Base-by-base conservation (phyloP, 2,888 invertebrate genomes). In the Drosophila anomalata region DNA sequence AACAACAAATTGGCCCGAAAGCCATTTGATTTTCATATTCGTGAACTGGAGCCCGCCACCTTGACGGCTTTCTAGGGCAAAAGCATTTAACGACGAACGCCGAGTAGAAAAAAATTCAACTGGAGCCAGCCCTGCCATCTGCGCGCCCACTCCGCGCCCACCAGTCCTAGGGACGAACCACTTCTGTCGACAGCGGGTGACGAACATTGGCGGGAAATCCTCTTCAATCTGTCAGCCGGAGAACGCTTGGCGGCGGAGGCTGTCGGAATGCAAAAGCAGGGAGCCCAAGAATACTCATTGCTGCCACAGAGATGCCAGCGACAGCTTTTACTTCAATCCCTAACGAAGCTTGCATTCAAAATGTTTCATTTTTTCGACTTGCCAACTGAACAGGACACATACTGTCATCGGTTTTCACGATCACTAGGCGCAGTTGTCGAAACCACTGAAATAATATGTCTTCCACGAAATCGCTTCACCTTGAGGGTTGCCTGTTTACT, bases 1-100 rank as follows among this genome's bases (percentile, higher is more conserved):
- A 29, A 29, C 9, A 29, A 29, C 29, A 29, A 29, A 29, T 29
- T 29, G 29, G 29, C 9, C 9, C 29, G 8, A 29, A 29, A 9
- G 8, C 9, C 80, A 78, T 83, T 84, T 79, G 77, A 77, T 69
- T 81, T 85, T 78, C 78, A 78, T 80, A 81, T 73, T 56, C 61
- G 46, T 22, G 44, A 55, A 3, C 44, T 24, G 24, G 26, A 42
- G 41, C 41, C 53, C 42, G 54, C 42, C 42, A 42, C 17, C 75
- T 44, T 44, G 14, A 6, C 33, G 9, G 39, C 39, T 14, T 14
- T 14, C 11, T 20, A 11, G 2, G 8, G 41, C 20, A 14, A 42
- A 51, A 44, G 56, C 47, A 56, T 67, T 62, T 63, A 29, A 56
- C 56, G 51, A 56, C 46, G 44, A 52, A 44, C 63, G 14, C 39